Evolutionary conservation across 2,888 invertebrate genomes (phyloP), one percentile per base, ranked within the genome.

Genomic region (Drosophila trichaetosa): DNA sequence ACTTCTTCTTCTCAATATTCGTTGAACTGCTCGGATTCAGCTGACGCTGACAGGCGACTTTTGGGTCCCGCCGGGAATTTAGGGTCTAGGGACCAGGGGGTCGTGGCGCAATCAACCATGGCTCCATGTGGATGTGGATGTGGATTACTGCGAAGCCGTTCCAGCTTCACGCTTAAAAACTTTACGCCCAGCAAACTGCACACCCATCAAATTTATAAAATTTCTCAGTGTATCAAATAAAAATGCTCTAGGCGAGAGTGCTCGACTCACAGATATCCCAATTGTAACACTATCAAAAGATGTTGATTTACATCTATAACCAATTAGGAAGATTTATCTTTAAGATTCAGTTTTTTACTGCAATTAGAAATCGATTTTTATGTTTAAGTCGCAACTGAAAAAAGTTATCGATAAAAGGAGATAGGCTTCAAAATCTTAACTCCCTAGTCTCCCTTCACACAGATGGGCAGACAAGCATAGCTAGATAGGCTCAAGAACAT

Each of bases 151-250:
- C 27, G 70, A 53, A 69, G 65, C 69, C 77, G 62, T 79, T 83
- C 71, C 71, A 69, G 87, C 82, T 82, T 87, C 76, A 79, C 80
- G 84, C 79, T 80, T 80, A 74, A 80, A 80, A 79, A 71, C 80
- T 80, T 80, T 77, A 77, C 77, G 80, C 80, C 74, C 77, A 66
- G 77, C 74, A 80, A 80, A 70, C 80, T 74, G 68, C 70, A 69
- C 65, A 77, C 49, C 68, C 74, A 72, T 76, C 76, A 80, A 75
- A 74, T 80, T 77, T 77, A 66, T 61, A 80, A 80, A 77, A 80
- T 66, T 80, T 76, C 40, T 29, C 69, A 76, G 73, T 64, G 62
- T 29, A 57, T 57, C 60, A 16, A 46, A 46, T 46, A 24, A 24
- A 16, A 46, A 24, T 46, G 46, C 16, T 2, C 46, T 8, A 46